Percentiles rank a stretch among this genome's conserved stretches.
Evolutionary conservation across 2,888 invertebrate species (phyloP).

Genomic region (Vandiemenella viatica): DNA sequence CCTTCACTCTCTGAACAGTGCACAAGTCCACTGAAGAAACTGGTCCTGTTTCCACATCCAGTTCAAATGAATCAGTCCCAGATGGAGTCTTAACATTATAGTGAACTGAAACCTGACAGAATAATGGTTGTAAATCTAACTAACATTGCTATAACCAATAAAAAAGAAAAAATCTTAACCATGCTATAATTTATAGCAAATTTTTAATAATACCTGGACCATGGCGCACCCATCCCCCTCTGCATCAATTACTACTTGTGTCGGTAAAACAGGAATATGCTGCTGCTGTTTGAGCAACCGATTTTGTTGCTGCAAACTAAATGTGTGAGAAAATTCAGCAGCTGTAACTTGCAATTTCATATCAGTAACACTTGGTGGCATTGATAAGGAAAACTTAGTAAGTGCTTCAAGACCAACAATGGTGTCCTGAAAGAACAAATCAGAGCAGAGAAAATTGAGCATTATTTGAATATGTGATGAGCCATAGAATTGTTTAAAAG

Average conservation of each 20-base stretch:
- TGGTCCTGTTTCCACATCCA: constrained; percentile 31
- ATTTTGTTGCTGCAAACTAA: constrained; percentile 32
- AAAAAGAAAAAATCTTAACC: neutral
- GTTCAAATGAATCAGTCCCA: constrained; percentile 35
- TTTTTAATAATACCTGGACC: constrained; percentile 34
- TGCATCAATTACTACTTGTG: constrained; percentile 31
- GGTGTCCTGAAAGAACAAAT: constrained; percentile 35
- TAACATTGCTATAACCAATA: neutral
- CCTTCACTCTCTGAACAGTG: constrained; percentile 17
- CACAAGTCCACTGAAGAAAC: constrained; percentile 29
- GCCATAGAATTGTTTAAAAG: no score
- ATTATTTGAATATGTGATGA: neutral
- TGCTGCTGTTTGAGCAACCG: constrained; percentile 33
- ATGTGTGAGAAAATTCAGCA: constrained; percentile 28
- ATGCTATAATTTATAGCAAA: constrained; percentile 1
- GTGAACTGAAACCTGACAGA: constrained; percentile 30
- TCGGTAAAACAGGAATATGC: constrained; percentile 30
- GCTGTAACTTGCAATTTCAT: constrained; percentile 32
- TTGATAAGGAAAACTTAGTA: constrained; percentile 35
- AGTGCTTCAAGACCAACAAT: constrained; percentile 44
- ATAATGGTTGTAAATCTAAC: neutral
- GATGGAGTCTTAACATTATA: constrained; percentile 35
- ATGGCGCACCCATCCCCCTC: constrained; percentile 40
- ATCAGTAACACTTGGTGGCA: constrained; percentile 30
- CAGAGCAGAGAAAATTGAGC: neutral